Base-by-base conservation (phyloP, 2,888 invertebrate genomes). In the Kuschelorhynchus macadamiae region DNA sequence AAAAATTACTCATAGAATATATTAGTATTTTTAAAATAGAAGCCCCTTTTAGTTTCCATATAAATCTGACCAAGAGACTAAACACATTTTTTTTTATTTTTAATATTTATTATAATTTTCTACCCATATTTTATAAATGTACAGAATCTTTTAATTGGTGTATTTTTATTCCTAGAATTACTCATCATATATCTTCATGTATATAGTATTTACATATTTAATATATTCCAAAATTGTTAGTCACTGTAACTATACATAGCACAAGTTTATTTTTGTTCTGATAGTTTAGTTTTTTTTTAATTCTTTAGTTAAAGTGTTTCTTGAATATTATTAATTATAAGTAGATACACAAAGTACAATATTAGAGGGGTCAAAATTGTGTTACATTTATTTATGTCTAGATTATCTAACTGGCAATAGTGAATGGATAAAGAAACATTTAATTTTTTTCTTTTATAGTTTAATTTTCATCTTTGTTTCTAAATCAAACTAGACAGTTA, bases 121-220 rank as follows among this genome's bases (percentile, higher is more conserved):
- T 25, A 25, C n/a, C n/a, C n/a, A n/a, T n/a, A n/a, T 5, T 25
- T 60, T 49, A n/a, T 59, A 47, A 59, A 47, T 61, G 61, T 62
- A 62, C 61, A 62, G 44, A 62, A 39, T 25, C 39, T 12, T 30
- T 49, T 47, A 14, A 30, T 21, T 60, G 47, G 25, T 39, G 47
- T 60, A 60, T 49, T 49, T 52, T 39, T 46, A 60, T 50, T 39
- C 21, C 16, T 39, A 50, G 33, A 36, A 60, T 25, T 52, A 41
- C 44, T 14, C 14, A 61, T 42, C 14, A 61, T 42, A 21, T 46
- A 44, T 46, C 47, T 61, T 30, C 49, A 50, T 64, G 64, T 64
- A 64, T 18, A 64, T 56, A 64, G 55, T 39, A 30, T 64, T 64
- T 56, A 64, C 18, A 64, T 57, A 57, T 64, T 57, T 64, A 64